phyloP scores from a whole-genome alignment of 37 sponge, comb jelly and placozoan species.

The Tethya wilhelma region DNA sequence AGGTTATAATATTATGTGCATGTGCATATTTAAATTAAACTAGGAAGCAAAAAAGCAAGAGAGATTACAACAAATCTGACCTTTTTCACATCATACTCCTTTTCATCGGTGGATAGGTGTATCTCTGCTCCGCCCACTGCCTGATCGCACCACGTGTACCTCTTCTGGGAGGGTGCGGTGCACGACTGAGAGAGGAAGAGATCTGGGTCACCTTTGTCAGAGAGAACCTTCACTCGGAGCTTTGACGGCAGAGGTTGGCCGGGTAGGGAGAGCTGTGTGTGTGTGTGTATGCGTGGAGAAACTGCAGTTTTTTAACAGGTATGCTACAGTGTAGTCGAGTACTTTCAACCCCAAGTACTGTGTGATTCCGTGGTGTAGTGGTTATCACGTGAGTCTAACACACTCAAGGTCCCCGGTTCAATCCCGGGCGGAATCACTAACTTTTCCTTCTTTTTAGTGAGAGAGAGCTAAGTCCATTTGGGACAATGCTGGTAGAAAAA shows the following conservation, averaged over 20 bases:
- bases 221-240: slow-evolving; percentile 40
- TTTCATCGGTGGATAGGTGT: slow-evolving; percentile 26
- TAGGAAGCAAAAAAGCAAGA: too few relatives aligned
- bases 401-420: too few relatives aligned
- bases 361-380: too few relatives aligned
- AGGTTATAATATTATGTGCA: background rate
- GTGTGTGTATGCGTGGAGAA: too few relatives aligned
- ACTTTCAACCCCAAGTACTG: background rate
- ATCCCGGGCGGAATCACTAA: too few relatives aligned
- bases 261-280: slow-evolving; percentile 54
- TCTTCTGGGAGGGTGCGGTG: slow-evolving; percentile 57
- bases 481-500: too few relatives aligned
- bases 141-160: slow-evolving; percentile 76
- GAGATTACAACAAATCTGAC: too few relatives aligned
- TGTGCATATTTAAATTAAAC: background rate
- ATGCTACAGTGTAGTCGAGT: background rate
- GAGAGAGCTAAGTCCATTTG: too few relatives aligned
- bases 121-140: slow-evolving; percentile 43
- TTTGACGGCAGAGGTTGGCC: slow-evolving; percentile 43
- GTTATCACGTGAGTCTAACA: too few relatives aligned
- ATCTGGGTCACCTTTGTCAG: slow-evolving; percentile 53
- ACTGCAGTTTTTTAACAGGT: background rate
- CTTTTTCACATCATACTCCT: slow-evolving; percentile 40
- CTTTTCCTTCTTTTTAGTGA: too few relatives aligned
- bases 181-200: slow-evolving; percentile 67